These are phyloP conservation scores for Hippocampus abdominalis DNA, from an alignment of 2,113 vertebrate species.

Conservation along the genomic window DNA sequence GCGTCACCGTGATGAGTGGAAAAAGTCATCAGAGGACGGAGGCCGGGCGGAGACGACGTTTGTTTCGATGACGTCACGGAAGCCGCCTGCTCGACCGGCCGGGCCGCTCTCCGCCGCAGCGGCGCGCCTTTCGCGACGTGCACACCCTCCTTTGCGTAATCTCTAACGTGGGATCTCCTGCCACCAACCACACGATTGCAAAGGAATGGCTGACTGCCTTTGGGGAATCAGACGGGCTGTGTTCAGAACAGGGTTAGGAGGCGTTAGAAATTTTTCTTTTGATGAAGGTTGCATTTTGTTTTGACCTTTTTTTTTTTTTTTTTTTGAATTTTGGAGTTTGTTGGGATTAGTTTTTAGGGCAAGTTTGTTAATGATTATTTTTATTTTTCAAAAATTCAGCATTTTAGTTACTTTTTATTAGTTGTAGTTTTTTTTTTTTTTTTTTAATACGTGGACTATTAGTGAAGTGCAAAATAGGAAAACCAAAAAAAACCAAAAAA, in stretches of 20 bases:
- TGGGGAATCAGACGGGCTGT: not conserved
- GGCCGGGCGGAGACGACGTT: slow-evolving; percentile 30
- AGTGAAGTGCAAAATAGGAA: no score
- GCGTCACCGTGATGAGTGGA: slow-evolving; percentile 62
- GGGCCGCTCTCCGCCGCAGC: slow-evolving; percentile 34
- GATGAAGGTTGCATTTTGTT: no score
- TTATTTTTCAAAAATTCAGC: no score
- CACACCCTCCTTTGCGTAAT: slow-evolving; percentile 25
- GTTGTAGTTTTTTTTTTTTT: no score
- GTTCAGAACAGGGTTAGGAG: not conserved
- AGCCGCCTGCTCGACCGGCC: slow-evolving; percentile 56
- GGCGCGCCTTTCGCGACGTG: slow-evolving; percentile 46
- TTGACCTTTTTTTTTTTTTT: no score
- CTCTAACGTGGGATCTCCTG: slow-evolving; percentile 34
- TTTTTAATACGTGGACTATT: no score
- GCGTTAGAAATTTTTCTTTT: no score
- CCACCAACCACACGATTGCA: not conserved
- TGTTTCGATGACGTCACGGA: slow-evolving; percentile 50
- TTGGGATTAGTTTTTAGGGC: no score
- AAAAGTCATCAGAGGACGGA: slow-evolving; percentile 52
- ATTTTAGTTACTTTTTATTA: no score
- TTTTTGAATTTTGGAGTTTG: no score
- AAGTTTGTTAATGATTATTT: no score
- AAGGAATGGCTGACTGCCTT: not conserved
- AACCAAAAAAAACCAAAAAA: no score